Percentiles rank a stretch among this genome's conserved stretches.
phyloP scores from a whole-genome alignment of 1,140 invertebrate genomes.

The Eupristina koningsbergeri region DNA sequence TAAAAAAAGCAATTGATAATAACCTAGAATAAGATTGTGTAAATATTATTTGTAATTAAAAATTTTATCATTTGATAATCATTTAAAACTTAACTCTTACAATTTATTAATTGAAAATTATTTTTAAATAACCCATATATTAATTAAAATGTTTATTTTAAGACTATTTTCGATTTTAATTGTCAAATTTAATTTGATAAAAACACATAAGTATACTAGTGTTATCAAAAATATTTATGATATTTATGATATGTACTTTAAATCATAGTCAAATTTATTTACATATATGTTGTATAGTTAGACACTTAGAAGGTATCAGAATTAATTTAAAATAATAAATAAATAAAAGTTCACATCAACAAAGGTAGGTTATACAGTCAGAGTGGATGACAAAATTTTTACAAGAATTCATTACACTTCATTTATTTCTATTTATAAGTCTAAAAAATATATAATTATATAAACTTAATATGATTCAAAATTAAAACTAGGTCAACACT shows the following conservation, averaged over 20 bases:
- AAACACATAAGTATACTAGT: not conserved
- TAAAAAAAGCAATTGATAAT: not conserved
- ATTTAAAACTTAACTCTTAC: not conserved
- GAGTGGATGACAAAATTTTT: not conserved
- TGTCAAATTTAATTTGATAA: not conserved
- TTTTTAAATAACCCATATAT: not conserved
- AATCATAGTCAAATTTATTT: not conserved
- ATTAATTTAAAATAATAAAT: not conserved
- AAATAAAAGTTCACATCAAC: not conserved
- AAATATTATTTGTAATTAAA: not conserved
- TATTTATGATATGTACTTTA: not conserved
- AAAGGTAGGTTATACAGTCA: not conserved
- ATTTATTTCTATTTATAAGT: not conserved
- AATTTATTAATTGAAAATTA: no score
- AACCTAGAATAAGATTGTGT: not conserved
- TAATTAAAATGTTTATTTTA: no score
- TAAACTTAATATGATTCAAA: not conserved
- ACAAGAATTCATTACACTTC: not conserved
- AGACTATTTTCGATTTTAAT: no score
- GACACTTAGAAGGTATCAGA: not conserved
- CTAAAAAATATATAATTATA: conserved; percentile 1
- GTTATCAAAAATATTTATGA: not conserved
- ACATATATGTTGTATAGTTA: not conserved
- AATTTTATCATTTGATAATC: not conserved
- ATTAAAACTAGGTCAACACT: not conserved